A percentile compares a stretch with the other conserved stretches of the same genome.
Conservation (phyloP, 2,113 vertebrate species). For the Neofelis nebulosa region DNA sequence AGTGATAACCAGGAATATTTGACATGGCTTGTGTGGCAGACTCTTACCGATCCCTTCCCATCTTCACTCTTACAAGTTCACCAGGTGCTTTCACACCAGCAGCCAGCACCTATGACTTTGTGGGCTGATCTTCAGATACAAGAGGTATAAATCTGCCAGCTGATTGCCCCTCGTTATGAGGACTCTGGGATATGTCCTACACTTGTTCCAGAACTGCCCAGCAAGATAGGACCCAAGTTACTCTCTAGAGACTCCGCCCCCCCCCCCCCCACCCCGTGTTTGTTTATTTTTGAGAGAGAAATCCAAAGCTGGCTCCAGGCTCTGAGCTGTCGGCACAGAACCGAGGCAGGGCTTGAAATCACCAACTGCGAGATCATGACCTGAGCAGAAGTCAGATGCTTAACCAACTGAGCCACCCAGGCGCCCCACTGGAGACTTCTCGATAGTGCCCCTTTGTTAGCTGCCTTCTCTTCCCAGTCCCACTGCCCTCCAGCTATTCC, state of each 20-base stretch:
- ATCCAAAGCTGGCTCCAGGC: too few relatives aligned
- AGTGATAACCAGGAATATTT: not conserved
- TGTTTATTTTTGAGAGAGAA: too few relatives aligned
- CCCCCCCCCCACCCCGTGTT: too few relatives aligned
- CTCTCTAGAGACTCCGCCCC: too few relatives aligned
- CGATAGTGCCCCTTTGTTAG: not conserved
- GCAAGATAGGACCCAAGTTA: not conserved
- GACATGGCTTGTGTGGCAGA: not conserved
- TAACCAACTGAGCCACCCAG: too few relatives aligned
- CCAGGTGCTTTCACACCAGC: not conserved
- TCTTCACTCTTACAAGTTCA: not conserved
- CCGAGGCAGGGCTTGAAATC: too few relatives aligned
- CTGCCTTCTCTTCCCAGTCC: not conserved
- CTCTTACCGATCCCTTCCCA: not conserved
- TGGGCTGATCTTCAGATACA: not conserved
- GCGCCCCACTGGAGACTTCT: not conserved
- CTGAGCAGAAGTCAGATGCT: too few relatives aligned
- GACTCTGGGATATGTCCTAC: too few relatives aligned
- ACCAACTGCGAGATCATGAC: too few relatives aligned
- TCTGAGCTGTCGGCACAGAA: too few relatives aligned
- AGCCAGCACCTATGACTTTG: not conserved
- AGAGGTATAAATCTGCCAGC: not conserved
- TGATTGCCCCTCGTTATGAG: fast-evolving
- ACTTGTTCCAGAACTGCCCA: not conserved
- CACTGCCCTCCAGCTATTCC: too few relatives aligned